phyloP scores from a whole-genome alignment of 2,113 vertebrate species.

The Cnemophilus loriae region DNA sequence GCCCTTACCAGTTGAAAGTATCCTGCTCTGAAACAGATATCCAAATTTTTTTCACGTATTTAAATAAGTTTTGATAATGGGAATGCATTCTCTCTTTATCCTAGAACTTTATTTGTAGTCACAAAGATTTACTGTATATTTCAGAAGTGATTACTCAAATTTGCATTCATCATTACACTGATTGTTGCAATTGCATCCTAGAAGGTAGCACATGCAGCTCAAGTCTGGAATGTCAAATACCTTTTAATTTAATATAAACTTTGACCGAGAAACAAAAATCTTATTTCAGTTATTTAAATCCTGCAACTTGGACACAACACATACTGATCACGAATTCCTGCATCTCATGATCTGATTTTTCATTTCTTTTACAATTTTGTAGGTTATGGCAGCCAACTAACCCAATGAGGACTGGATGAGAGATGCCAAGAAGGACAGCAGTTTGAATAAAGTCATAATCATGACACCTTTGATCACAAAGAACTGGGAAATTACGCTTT shows the following conservation, averaged over 20 bases:
- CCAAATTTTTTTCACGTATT: neutral
- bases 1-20: neutral
- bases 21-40: neutral
- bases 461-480: neutral
- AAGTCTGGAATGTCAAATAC: neutral
- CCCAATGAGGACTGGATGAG: neutral
- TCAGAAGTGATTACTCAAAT: neutral
- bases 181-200: neutral
- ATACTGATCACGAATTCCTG: neutral
- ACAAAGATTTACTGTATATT: neutral
- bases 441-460: neutral
- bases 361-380: neutral
- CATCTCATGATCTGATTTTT: neutral
- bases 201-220: neutral
- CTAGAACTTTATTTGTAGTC: neutral
- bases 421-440: neutral
- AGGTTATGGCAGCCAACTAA: constrained; percentile 62
- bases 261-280: neutral
- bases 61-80: neutral
- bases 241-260: neutral
- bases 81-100: neutral
- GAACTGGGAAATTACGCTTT: neutral
- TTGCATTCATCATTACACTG: neutral
- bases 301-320: neutral
- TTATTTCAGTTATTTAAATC: neutral